Evolutionary conservation across 1,140 invertebrate species (phyloP), one percentile per base, ranked within the genome.

Genomic region (Bombyx mori): DNA sequence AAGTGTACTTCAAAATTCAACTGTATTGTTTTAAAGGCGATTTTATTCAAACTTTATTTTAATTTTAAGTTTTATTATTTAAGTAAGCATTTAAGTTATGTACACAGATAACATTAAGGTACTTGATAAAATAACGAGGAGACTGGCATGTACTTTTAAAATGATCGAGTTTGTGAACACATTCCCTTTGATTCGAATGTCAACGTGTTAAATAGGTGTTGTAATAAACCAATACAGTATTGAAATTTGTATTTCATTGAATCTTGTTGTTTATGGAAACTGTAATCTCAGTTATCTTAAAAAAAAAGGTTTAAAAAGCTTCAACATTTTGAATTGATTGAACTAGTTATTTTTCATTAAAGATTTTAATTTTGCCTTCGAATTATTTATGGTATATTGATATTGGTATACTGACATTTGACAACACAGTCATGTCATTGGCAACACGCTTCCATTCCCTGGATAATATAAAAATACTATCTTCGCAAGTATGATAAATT

Each of bases 151-250:
- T 86, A 86, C 79, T 86, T 81, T 79, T 75, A 72, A 66, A 66
- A 69, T 69, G 74, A 62, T 43, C 69, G 75, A 73, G 74, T 60
- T 60, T 76, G 66, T 80, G 69, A 72, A 75, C 26, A 35, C 26
- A 35, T 35, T 77, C 72, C 61, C 72, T 63, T 68, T 71, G 69
- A 58, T 62, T 58, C 60, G 58, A 60, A 73, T 70, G 74, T 69
- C 68, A 73, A 71, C 72, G 75, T 66, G 46, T 51, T 51, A 18
- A 26, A 22, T 62, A 60, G 72, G 69, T 76, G 73, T 79, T 77
- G 66, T 76, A 81, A 82, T 82, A 84, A 83, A 82, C 82, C 82
- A 83, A 86, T 78, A 83, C 82, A 83, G 82, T 86, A 86, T 86
- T 82, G 62, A 73, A 42, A 83, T 73, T 77, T 71, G 73, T 42